Conservation (phyloP, 2,888 invertebrate genomes). For the Scaptomyza caliginosa region DNA sequence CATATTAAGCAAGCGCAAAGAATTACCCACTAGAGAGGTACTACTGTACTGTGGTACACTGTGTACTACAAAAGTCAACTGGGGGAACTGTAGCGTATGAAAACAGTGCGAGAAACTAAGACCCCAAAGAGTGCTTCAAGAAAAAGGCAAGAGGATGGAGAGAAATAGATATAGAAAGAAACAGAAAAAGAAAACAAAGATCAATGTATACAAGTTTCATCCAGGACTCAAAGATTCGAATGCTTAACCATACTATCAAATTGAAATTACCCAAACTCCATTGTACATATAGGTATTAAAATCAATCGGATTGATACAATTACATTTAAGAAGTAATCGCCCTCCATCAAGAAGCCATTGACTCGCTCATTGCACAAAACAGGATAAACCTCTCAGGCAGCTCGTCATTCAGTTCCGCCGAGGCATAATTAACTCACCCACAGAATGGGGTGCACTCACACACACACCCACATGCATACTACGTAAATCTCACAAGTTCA, state of each 20-base stretch:
- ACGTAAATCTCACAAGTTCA: background rate
- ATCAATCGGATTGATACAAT: constrained; percentile 28
- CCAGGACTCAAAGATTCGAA: no score
- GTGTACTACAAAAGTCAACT: constrained; percentile 6
- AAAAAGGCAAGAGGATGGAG: background rate
- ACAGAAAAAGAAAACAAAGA: background rate
- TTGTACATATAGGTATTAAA: background rate
- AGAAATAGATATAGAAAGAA: background rate
- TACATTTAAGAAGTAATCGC: constrained; percentile 29
- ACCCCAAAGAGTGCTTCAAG: constrained; percentile 12
- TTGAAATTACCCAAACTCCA: no score
- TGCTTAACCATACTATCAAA: no score
- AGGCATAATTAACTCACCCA: constrained; percentile 54
- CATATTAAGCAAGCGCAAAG: constrained; percentile 67
- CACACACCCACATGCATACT: background rate
- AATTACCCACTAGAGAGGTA: constrained; percentile 42
- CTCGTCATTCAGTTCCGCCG: constrained; percentile 57
- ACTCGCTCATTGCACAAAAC: constrained; percentile 1
- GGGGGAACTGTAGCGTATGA: constrained; percentile 29
- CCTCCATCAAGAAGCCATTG: background rate
- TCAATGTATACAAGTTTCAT: no score
- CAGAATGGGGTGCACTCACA: constrained; percentile 7
- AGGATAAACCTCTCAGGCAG: constrained; percentile 56
- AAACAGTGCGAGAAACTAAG: constrained; percentile 5
- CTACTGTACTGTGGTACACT: background rate